Evolutionary conservation across 2,113 vertebrate genomes (phyloP).

Genomic region (Peromyscus californicus): DNA sequence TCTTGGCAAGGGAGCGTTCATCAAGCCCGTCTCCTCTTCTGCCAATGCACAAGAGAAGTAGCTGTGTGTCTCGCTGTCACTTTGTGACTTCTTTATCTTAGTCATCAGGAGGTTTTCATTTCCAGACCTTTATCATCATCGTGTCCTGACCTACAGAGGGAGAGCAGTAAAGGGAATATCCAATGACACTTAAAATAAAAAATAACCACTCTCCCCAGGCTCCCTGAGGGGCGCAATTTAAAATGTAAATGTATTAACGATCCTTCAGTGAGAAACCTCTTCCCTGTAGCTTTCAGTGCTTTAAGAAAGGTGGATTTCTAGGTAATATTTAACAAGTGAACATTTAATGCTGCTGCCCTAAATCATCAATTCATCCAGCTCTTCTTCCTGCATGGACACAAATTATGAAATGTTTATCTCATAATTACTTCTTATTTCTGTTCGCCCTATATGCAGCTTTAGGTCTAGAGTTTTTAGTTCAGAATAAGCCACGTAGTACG

Average conservation of each 20-base stretch:
- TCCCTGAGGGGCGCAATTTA: slow-evolving; percentile 42
- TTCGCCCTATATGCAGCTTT: not conserved
- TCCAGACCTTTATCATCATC: slow-evolving; percentile 40
- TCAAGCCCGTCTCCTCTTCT: not conserved
- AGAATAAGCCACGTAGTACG: not conserved
- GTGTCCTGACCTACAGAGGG: slow-evolving; percentile 60
- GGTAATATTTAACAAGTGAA: slow-evolving; percentile 60
- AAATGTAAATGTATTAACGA: slow-evolving; percentile 70
- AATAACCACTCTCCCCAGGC: slow-evolving; percentile 40
- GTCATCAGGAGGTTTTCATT: slow-evolving; percentile 49
- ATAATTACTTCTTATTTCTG: not conserved
- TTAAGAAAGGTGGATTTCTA: slow-evolving; percentile 45
- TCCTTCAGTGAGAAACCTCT: slow-evolving; percentile 40
- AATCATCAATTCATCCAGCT: not conserved
- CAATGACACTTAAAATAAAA: slow-evolving; percentile 74
- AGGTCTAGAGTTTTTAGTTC: slow-evolving; percentile 18
- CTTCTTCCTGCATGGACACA: not conserved
- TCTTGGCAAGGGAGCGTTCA: not conserved
- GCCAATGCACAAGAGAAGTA: not conserved
- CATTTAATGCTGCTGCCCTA: not conserved
- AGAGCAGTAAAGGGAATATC: slow-evolving; percentile 70
- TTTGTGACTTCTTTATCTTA: slow-evolving; percentile 64
- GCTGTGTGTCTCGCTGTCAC: slow-evolving; percentile 41
- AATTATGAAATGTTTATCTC: slow-evolving; percentile 20
- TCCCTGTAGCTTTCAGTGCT: not conserved